phyloP scores from a whole-genome alignment of 2,797 vertebrate species.

The Semaprochilodus insignis region DNA sequence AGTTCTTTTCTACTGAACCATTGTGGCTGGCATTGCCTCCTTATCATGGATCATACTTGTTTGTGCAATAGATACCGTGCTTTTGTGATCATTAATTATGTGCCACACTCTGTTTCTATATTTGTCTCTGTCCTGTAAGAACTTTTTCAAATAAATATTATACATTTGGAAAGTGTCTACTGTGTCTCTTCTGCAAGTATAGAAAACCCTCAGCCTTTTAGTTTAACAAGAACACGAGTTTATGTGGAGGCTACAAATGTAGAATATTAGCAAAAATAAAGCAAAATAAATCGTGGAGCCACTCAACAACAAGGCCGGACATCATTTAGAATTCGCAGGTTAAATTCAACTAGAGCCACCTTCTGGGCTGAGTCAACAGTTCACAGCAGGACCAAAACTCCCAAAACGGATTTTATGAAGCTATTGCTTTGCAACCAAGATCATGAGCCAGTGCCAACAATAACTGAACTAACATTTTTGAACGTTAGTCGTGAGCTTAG shows the following conservation, averaged over 20 bases:
- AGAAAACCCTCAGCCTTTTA: neutral
- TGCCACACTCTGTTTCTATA: conserved; percentile 64
- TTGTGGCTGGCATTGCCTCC: conserved; percentile 44
- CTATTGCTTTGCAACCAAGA: neutral
- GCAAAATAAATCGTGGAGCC: neutral
- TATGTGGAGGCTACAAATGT: neutral
- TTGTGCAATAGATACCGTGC: conserved; percentile 47
- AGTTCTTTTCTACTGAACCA: conserved; percentile 77
- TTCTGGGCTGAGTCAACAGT: too few relatives aligned
- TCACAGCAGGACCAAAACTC: neutral
- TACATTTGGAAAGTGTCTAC: conserved; percentile 59
- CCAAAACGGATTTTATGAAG: neutral
- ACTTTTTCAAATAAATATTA: conserved; percentile 82
- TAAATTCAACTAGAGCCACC: too few relatives aligned
- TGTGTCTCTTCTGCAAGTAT: conserved; percentile 26
- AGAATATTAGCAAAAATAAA: neutral
- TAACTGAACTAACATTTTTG: neutral
- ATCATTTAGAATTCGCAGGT: neutral
- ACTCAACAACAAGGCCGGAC: neutral
- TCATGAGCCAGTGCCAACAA: neutral
- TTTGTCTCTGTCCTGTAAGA: conserved; percentile 64
- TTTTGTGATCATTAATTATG: conserved; percentile 62
- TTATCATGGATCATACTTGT: conserved; percentile 58
- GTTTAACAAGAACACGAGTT: neutral
- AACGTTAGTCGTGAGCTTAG: too few relatives aligned